These are phyloP conservation scores for Pseudopipra pipra DNA, from an alignment of 2,113 vertebrate genomes.

Conservation along the genomic window DNA sequence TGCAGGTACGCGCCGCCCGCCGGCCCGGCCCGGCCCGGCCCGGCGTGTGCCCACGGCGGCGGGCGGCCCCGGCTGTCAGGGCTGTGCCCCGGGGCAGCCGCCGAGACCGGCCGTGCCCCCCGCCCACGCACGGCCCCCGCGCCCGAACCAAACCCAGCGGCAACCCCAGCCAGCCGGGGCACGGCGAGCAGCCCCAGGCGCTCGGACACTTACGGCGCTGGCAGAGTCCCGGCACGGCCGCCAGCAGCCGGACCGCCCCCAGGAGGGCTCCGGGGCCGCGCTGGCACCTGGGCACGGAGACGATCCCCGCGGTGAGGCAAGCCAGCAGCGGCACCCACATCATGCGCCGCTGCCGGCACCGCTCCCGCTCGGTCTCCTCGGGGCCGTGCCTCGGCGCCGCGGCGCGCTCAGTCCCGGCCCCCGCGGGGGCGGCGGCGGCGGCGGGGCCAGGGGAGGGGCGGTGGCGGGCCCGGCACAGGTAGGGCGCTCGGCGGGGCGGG, in stretches of 20 bases:
- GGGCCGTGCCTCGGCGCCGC: not conserved
- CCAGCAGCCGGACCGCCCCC: slow-evolving; percentile 65
- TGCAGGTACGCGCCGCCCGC: not conserved
- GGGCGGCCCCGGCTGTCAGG: not conserved
- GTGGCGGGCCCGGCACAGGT: no score
- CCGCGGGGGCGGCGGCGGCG: not conserved
- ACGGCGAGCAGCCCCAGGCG: not conserved
- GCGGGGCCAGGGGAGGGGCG: no score
- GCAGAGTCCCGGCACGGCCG: slow-evolving; percentile 66
- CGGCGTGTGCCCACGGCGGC: not conserved
- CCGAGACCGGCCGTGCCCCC: not conserved
- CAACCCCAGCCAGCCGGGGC: not conserved
- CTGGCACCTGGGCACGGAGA: slow-evolving; percentile 67
- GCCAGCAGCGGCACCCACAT: slow-evolving; percentile 71
- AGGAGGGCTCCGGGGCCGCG: slow-evolving; percentile 65
- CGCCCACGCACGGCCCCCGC: not conserved
- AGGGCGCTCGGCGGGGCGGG: no score
- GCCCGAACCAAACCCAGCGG: not conserved
- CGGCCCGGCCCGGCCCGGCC: not conserved
- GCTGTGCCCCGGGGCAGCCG: not conserved
- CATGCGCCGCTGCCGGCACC: slow-evolving; percentile 30
- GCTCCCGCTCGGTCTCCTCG: not conserved
- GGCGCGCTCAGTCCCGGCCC: not conserved
- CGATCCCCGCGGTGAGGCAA: slow-evolving; percentile 53
- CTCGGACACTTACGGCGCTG: slow-evolving; percentile 71